Percentiles rank a stretch among this genome's conserved stretches.
Evolutionary conservation across 2,888 invertebrate species (phyloP).

Genomic region (Alitta virens): DNA sequence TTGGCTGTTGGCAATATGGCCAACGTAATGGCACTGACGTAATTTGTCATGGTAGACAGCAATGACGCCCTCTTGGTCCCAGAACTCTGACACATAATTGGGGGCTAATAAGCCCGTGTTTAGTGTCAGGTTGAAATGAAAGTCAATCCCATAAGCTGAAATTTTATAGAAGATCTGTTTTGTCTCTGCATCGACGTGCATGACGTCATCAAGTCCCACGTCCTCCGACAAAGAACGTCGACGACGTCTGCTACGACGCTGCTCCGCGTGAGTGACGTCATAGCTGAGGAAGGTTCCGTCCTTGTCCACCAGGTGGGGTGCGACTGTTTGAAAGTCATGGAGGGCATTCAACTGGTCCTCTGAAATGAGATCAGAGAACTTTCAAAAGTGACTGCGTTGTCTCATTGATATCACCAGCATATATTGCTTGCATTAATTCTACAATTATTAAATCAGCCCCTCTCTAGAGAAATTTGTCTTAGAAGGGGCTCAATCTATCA

Average conservation of each 20-base stretch:
- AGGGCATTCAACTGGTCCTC: too few species aligned
- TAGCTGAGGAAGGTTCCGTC: conserved; percentile 46
- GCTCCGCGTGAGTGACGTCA: conserved; percentile 32
- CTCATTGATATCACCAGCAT: too few species aligned
- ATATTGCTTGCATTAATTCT: too few species aligned
- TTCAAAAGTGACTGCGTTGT: too few species aligned
- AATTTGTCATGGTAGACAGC: conserved; percentile 25
- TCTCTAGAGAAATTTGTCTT: too few species aligned
- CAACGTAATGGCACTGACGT: conserved; percentile 44
- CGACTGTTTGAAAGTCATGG: conserved; percentile 31
- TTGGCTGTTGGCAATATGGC: conserved; percentile 34
- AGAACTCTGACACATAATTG: conserved; percentile 41
- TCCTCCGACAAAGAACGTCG: background rate
- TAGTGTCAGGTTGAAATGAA: conserved; percentile 46
- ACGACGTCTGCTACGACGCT: conserved; percentile 11
- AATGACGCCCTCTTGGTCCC: conserved; percentile 31
- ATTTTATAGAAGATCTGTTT: conserved; percentile 38
- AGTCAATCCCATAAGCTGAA: conserved; percentile 47
- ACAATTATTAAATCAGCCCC: too few species aligned
- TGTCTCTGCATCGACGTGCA: conserved; percentile 26
- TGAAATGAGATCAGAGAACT: too few species aligned
- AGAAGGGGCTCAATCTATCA: too few species aligned
- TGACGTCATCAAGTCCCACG: conserved; percentile 5
- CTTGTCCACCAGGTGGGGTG: conserved; percentile 43
- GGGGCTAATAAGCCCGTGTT: conserved; percentile 44